Evolutionary conservation across 2,113 vertebrate genomes (phyloP).

Genomic region (Prionailurus bengalensis): DNA sequence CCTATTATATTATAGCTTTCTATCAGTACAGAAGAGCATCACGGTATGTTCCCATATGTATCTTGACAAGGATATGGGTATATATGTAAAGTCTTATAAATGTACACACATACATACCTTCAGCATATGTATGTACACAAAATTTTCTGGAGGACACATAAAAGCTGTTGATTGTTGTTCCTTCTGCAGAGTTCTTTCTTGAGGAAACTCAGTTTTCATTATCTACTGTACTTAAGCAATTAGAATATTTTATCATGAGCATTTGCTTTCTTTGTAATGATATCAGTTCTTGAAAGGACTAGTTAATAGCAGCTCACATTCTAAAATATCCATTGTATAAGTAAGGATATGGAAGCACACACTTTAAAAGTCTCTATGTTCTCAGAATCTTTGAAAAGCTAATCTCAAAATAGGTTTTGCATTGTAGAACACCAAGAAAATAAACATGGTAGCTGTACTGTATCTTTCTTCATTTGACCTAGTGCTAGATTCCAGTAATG

Average conservation of each 20-base stretch:
- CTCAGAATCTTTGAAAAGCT: slow-evolving; percentile 28
- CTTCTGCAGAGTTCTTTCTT: slow-evolving; percentile 26
- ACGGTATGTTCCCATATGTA: not conserved
- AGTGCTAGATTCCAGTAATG: not conserved
- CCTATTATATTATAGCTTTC: slow-evolving; percentile 20
- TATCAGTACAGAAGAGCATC: not conserved
- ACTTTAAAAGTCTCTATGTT: not conserved
- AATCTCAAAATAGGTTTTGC: not conserved
- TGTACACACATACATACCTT: not conserved
- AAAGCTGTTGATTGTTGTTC: not conserved
- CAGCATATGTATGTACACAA: not conserved
- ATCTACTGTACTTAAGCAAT: not conserved
- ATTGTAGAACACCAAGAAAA: slow-evolving; percentile 42
- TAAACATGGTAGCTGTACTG: not conserved
- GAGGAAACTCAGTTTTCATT: slow-evolving; percentile 53
- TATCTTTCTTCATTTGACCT: slow-evolving; percentile 48
- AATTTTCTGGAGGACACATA: slow-evolving; percentile 41
- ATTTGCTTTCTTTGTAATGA: slow-evolving; percentile 38
- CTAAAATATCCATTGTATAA: slow-evolving; percentile 43
- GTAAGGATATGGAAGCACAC: slow-evolving; percentile 18
- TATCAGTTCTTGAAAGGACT: slow-evolving; percentile 46
- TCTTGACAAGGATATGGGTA: not conserved
- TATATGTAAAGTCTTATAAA: not conserved
- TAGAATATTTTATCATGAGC: slow-evolving; percentile 9
- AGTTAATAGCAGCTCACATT: slow-evolving; percentile 54